These are phyloP conservation scores for Heteromurus nitidus DNA, from an alignment of 2,888 invertebrate genomes.

Conservation along the genomic window DNA sequence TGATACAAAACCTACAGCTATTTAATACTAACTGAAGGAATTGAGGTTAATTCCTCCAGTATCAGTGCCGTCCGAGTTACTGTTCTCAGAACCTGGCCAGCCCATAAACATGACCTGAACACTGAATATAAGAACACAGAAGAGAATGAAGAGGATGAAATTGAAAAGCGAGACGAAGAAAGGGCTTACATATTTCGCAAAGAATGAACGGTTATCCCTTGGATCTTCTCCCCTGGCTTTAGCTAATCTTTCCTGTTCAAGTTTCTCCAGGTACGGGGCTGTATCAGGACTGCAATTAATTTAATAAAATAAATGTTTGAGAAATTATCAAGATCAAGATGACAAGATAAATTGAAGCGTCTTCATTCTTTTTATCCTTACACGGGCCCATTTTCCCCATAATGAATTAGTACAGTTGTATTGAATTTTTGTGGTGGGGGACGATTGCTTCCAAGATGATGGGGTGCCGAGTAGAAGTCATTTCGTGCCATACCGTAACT, in stretches of 20 bases:
- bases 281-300: constrained; percentile 88
- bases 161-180: constrained; percentile 65
- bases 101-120: constrained; percentile 62
- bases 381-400: constrained; percentile 88
- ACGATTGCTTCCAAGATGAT: constrained; percentile 79
- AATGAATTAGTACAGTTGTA: constrained; percentile 86
- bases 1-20: too few species aligned
- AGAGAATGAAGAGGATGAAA: constrained; percentile 65
- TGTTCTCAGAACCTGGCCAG: constrained; percentile 49
- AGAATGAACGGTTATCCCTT: constrained; percentile 95
- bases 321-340: neutral
- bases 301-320: too few species aligned
- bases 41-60: too few species aligned
- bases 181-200: constrained; percentile 96
- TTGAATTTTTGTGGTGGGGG: constrained; percentile 80
- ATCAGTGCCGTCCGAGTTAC: neutral
- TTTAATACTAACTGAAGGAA: too few species aligned
- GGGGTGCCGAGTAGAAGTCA: constrained; percentile 70
- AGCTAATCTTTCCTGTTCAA: constrained; percentile 92
- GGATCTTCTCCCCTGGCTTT: constrained; percentile 92
- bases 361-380: constrained; percentile 75
- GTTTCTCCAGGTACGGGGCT: constrained; percentile 93
- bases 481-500: constrained; percentile 75
- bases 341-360: neutral
- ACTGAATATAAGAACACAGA: constrained; percentile 68